Conservation (phyloP, 2,113 vertebrate species). For the Ovibos moschatus region DNA sequence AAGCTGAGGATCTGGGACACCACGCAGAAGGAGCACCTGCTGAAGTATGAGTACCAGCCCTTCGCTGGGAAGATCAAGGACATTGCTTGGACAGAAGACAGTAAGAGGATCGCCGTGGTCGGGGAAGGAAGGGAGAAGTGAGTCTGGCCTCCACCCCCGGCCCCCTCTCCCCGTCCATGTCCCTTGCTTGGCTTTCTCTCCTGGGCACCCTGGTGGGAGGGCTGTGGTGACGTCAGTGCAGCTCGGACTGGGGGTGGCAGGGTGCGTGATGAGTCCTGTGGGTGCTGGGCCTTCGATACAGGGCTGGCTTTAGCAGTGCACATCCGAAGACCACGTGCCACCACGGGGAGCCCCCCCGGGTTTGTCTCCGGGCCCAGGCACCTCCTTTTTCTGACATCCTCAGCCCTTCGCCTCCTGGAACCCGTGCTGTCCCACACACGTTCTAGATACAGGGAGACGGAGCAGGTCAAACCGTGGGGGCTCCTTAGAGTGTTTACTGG, state of each 20-base stretch:
- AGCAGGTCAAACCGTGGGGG: accelerated
- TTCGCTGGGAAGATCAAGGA: slow-evolving; percentile 94
- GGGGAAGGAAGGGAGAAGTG: slow-evolving; percentile 96
- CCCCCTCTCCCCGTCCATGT: background rate
- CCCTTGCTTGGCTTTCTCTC: background rate
- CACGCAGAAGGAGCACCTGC: slow-evolving; percentile 95
- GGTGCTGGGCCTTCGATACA: background rate
- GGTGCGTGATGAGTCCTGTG: background rate
- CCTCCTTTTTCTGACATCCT: background rate
- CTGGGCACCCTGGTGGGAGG: background rate
- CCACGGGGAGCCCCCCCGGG: accelerated
- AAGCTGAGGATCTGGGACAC: slow-evolving; percentile 99
- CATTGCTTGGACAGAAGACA: slow-evolving; percentile 97
- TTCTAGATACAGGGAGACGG: background rate
- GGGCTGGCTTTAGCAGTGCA: background rate
- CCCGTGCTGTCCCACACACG: accelerated
- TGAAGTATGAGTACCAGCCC: slow-evolving; percentile 97
- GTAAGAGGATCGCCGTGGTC: slow-evolving; percentile 94
- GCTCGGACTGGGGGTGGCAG: background rate
- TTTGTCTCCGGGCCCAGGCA: background rate
- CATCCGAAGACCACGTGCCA: accelerated
- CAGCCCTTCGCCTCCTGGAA: background rate
- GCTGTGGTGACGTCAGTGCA: accelerated
- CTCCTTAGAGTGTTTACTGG: accelerated
- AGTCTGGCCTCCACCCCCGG: slow-evolving; percentile 65